Evolutionary conservation across 2,797 vertebrate genomes (phyloP).

Genomic region (Sebastes steindachneri): DNA sequence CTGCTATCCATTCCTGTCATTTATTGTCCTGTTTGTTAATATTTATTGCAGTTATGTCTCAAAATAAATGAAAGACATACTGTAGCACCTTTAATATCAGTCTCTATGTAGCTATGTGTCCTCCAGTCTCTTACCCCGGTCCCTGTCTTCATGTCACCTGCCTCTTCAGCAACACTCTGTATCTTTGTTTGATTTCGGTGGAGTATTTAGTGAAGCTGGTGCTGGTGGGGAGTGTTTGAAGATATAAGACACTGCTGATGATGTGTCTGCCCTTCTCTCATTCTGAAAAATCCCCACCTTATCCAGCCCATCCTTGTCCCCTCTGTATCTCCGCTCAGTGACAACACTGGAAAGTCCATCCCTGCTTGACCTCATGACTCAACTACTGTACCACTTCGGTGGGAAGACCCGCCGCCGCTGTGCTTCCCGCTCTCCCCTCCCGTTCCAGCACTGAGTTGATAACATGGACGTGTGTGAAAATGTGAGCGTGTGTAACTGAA

Average conservation of each 20-base stretch:
- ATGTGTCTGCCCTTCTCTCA: constrained; percentile 32
- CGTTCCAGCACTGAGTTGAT: background rate
- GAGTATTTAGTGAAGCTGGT: constrained; percentile 10
- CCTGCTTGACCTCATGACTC: constrained; percentile 48
- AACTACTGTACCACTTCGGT: constrained; percentile 20
- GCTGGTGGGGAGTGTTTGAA: constrained; percentile 13
- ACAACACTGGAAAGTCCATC: constrained; percentile 60
- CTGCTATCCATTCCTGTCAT: background rate
- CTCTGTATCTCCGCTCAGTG: background rate
- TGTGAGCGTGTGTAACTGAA: constrained; percentile 8
- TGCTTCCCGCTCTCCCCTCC: constrained; percentile 43
- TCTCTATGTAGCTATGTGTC: background rate
- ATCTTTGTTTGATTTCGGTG: constrained; percentile 22
- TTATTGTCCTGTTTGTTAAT: background rate
- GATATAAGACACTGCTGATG: constrained; percentile 25
- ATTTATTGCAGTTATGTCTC: background rate
- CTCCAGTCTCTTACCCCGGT: constrained; percentile 36
- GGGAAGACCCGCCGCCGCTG: constrained; percentile 1
- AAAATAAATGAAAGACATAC: background rate
- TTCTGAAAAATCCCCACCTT: constrained; percentile 29
- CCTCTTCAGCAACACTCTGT: constrained; percentile 30
- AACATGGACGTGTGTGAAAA: constrained; percentile 20
- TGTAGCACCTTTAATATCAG: background rate
- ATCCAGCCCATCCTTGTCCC: background rate
- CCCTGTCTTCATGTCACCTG: constrained; percentile 41